Evolutionary conservation across 2,888 invertebrate genomes (phyloP).

Genomic region (Fragum fragum): DNA sequence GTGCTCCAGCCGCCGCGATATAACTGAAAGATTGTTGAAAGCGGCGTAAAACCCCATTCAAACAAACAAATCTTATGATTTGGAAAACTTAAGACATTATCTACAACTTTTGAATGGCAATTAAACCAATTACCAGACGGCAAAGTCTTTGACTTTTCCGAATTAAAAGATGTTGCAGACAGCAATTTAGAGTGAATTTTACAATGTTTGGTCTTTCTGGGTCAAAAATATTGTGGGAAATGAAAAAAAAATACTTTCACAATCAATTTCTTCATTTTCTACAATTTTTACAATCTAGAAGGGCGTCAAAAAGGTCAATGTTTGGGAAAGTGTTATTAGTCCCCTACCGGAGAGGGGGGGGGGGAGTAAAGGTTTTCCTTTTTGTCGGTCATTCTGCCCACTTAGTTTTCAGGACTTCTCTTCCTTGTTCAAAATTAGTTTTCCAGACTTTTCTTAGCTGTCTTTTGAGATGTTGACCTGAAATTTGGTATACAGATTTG

Average conservation of each 20-base stretch:
- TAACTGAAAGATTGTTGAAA: too few relatives aligned
- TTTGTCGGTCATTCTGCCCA: not conserved
- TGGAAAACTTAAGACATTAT: not conserved
- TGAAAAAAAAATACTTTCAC: not conserved
- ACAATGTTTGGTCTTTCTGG: not conserved
- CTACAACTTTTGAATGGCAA: constrained; percentile 3
- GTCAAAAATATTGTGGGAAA: not conserved
- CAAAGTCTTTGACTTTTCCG: not conserved
- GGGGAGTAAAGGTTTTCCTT: too few relatives aligned
- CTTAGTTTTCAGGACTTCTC: not conserved
- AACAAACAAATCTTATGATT: too few relatives aligned
- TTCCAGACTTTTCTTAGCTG: not conserved
- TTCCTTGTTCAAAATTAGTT: not conserved
- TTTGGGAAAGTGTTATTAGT: too few relatives aligned
- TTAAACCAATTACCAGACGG: not conserved
- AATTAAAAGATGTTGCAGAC: not conserved
- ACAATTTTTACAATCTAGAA: not conserved
- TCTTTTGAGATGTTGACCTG: not conserved
- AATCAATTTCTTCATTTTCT: not conserved
- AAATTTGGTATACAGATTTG: not conserved
- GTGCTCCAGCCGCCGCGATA: too few relatives aligned
- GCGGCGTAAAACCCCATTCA: too few relatives aligned
- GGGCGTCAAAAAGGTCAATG: not conserved
- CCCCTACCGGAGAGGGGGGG: too few relatives aligned
- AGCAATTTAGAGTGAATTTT: constrained; percentile 1